A percentile compares a stretch with the other conserved stretches of the same genome.
Evolutionary conservation across 2,797 vertebrate species (phyloP).

Genomic region (Rhadinocentrus ornatus): DNA sequence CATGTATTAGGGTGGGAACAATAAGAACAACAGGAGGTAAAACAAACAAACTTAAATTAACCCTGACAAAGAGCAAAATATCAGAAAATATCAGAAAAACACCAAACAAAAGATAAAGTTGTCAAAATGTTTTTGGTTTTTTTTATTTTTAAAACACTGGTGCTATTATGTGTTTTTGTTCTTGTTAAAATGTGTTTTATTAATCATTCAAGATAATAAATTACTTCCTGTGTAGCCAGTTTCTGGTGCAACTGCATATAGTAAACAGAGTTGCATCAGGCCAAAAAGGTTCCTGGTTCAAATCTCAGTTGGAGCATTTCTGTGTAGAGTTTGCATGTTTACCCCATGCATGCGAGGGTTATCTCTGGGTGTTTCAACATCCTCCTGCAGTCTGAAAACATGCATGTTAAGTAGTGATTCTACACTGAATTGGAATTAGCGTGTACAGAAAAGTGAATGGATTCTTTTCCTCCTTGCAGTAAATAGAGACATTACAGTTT

Average conservation of each 20-base stretch:
- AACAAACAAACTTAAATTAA: slow-evolving; percentile 14
- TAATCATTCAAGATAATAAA: background rate
- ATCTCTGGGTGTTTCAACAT: no score
- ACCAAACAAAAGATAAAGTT: background rate
- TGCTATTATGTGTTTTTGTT: slow-evolving; percentile 24
- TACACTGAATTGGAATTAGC: no score
- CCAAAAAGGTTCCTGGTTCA: no score
- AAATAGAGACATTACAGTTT: background rate
- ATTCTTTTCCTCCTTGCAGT: background rate
- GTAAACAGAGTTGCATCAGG: no score
- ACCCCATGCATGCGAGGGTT: no score
- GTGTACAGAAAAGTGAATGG: no score
- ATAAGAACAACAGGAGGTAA: slow-evolving; percentile 10
- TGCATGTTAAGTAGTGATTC: no score
- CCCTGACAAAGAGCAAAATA: background rate
- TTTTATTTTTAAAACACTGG: no score
- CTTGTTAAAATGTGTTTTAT: background rate
- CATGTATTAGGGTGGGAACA: slow-evolving; percentile 35
- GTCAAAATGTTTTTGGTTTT: no score
- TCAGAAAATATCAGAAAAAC: background rate
- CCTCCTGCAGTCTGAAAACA: no score
- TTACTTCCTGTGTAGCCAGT: background rate
- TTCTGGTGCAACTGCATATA: background rate
- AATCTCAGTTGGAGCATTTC: no score
- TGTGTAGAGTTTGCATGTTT: no score